phyloP scores from a whole-genome alignment of 2,797 vertebrate species.

The Oophaga sylvatica region DNA sequence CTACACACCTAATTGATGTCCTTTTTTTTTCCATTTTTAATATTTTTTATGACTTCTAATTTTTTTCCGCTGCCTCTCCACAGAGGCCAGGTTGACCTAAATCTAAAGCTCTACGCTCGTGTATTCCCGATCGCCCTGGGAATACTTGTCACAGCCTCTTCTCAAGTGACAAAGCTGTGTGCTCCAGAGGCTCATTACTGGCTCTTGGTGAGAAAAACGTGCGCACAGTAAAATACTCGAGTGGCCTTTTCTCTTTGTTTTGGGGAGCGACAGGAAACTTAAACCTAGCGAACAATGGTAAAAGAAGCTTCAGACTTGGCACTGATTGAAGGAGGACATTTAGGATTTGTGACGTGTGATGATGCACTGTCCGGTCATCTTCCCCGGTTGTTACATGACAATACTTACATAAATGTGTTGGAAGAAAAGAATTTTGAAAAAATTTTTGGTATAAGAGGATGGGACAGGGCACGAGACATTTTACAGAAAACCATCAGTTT shows the following conservation, averaged over 20 bases:
- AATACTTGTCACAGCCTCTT: constrained; percentile 63
- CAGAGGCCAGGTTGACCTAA: constrained; percentile 64
- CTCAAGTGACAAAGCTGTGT: constrained; percentile 64
- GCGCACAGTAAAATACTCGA: constrained; percentile 23
- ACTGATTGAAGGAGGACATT: neutral
- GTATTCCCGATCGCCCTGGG: constrained; percentile 57
- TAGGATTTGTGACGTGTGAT: neutral
- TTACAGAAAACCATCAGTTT: no score
- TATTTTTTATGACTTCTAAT: constrained; percentile 35
- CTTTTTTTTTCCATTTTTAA: constrained; percentile 14
- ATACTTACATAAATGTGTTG: neutral
- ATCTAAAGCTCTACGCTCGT: constrained; percentile 57
- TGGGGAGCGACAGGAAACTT: neutral
- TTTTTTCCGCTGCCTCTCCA: constrained; percentile 12
- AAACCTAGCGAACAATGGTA: neutral
- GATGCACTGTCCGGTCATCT: neutral
- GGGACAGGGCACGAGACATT: no score
- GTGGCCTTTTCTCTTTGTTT: constrained; percentile 20
- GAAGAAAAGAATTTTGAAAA: neutral
- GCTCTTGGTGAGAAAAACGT: constrained; percentile 35
- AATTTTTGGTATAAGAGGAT: no score
- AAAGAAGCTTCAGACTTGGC: neutral
- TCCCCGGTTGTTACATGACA: neutral
- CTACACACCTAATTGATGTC: constrained; percentile 35
- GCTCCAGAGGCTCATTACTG: constrained; percentile 55